Percentiles rank a stretch among this genome's conserved stretches.
phyloP scores from a whole-genome alignment of 2,888 invertebrate genomes.

The Julus scanicus region DNA sequence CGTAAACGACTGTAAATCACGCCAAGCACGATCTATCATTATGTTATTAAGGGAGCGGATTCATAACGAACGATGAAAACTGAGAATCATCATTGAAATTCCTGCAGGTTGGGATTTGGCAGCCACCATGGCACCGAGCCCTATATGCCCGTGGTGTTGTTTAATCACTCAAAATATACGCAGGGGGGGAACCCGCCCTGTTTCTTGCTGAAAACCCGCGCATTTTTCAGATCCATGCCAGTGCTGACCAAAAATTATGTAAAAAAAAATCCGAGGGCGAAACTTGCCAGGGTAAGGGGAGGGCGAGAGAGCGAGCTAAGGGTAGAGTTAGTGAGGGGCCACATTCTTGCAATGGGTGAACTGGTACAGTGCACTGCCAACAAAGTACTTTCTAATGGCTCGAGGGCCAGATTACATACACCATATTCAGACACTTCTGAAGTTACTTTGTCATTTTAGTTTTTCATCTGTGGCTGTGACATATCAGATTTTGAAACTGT shows the following conservation, averaged over 20 bases:
- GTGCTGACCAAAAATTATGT: background rate
- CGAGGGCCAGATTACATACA: background rate
- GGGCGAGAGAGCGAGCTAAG: background rate
- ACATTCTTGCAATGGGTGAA: conserved; percentile 22
- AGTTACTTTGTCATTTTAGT: background rate
- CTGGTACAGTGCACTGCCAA: conserved; percentile 35
- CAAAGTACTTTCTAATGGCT: conserved; percentile 28
- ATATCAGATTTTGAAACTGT: conserved; percentile 28
- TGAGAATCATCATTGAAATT: conserved; percentile 23
- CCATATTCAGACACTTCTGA: background rate
- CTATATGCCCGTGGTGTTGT: conserved; percentile 23
- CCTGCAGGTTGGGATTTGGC: conserved; percentile 36
- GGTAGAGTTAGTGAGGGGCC: conserved; percentile 21
- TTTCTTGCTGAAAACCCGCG: background rate
- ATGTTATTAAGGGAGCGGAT: conserved; percentile 34
- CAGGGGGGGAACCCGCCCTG: background rate
- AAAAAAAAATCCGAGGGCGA: conserved; percentile 32
- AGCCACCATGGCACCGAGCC: conserved; percentile 8
- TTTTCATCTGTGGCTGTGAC: background rate
- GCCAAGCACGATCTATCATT: conserved; percentile 12
- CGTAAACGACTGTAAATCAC: conserved; percentile 5
- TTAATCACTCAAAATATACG: background rate
- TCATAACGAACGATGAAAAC: conserved; percentile 38
- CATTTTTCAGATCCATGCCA: conserved; percentile 12
- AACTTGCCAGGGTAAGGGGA: conserved; percentile 10